A percentile compares a stretch with the other conserved stretches of the same genome.
These are phyloP conservation scores for Synergus itoensis DNA, from an alignment of 2,888 invertebrate species.

Conservation along the genomic window DNA sequence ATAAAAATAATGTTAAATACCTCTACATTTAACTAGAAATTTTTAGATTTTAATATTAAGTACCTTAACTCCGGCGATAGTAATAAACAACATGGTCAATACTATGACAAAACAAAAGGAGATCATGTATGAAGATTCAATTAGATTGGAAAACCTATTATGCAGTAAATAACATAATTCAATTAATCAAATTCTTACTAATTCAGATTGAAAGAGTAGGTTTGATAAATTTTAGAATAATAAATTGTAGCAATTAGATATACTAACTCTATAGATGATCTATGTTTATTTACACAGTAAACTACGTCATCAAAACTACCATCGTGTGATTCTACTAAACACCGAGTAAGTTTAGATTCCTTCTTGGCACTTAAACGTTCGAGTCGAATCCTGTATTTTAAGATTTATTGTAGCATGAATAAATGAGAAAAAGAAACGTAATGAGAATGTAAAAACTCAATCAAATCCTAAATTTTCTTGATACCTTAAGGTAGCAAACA, in stretches of 20 bases:
- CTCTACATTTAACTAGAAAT: background rate
- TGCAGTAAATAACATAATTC: too few relatives aligned
- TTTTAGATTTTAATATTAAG: background rate
- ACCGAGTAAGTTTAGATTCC: background rate
- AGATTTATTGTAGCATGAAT: background rate
- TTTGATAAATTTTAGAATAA: background rate
- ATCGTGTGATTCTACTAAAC: background rate
- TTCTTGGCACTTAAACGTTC: background rate
- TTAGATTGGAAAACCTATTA: background rate
- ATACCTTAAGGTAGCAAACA: slow-evolving; percentile 3
- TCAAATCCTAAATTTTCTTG: background rate
- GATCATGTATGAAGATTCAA: background rate
- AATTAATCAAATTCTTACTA: too few relatives aligned
- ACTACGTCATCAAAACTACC: background rate
- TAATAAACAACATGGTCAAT: background rate
- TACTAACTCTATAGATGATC: background rate
- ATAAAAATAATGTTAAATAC: background rate
- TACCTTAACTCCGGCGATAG: slow-evolving; percentile 2
- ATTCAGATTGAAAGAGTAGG: too few relatives aligned
- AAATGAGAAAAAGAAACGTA: too few relatives aligned
- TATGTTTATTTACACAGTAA: background rate
- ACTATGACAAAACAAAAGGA: background rate
- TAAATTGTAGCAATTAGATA: background rate
- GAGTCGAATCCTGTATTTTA: background rate
- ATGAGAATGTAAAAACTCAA: background rate